Evolutionary conservation across 2,888 invertebrate genomes (phyloP).

Genomic region (Pseudococcus viburni): DNA sequence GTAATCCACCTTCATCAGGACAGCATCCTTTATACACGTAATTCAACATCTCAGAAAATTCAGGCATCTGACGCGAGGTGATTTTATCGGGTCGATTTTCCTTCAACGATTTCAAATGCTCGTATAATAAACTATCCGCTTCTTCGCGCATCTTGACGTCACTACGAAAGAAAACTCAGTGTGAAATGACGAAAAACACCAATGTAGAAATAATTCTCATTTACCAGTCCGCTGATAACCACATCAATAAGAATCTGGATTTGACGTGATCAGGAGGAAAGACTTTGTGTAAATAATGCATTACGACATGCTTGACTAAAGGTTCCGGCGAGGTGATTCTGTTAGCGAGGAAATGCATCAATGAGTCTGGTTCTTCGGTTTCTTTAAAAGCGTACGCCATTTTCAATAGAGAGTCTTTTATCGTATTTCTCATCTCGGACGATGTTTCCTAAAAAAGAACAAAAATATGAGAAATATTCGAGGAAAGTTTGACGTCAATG

Average conservation of each 20-base stretch:
- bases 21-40: conserved; percentile 37
- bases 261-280: conserved; percentile 52
- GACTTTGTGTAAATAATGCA: conserved; percentile 62
- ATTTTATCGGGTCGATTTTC: neutral
- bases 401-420: conserved; percentile 58
- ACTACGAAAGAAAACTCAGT: neutral
- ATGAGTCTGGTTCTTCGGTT: conserved; percentile 60
- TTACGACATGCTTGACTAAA: conserved; percentile 56
- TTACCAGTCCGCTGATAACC: conserved; percentile 57
- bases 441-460: conserved; percentile 40
- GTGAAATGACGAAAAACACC: neutral
- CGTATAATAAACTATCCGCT: conserved; percentile 52
- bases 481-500: neutral
- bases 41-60: conserved; percentile 38
- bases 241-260: conserved; percentile 56
- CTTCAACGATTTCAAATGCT: conserved; percentile 48
- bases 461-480: neutral
- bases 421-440: conserved; percentile 57
- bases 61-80: conserved; percentile 23
- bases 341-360: conserved; percentile 60
- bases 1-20: conserved; percentile 3
- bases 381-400: conserved; percentile 63
- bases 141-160: conserved; percentile 51
- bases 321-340: conserved; percentile 63
- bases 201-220: neutral